A percentile compares a stretch with the other conserved stretches of the same genome.
Evolutionary conservation across 2,888 invertebrate genomes (phyloP).

Genomic region (Drosophila borborema): DNA sequence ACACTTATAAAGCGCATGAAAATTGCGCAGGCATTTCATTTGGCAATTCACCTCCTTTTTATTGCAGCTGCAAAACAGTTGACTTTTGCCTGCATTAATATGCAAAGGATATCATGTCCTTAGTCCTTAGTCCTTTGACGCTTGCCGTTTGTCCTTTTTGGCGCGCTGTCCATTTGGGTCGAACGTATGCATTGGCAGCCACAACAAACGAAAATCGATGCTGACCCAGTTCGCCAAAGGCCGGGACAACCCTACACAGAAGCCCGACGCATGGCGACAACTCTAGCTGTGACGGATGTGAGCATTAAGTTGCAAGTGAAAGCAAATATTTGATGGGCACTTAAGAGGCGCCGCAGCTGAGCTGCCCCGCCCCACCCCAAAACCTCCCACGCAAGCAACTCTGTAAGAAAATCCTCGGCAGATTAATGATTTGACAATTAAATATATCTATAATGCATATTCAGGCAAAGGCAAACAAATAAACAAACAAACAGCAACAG

Average conservation of each 20-base stretch:
- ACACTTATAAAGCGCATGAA: not conserved
- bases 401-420: slow-evolving; percentile 21
- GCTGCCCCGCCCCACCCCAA: not conserved
- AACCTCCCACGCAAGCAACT: not conserved
- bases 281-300: slow-evolving; percentile 56
- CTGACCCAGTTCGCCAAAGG: slow-evolving; percentile 70
- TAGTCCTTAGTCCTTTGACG: not conserved
- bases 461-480: not conserved
- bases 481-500: slow-evolving; percentile 7
- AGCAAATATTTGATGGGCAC: slow-evolving; percentile 77
- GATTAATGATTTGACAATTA: slow-evolving; percentile 73
- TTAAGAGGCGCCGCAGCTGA: slow-evolving; percentile 48
- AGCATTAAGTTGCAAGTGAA: slow-evolving; percentile 76
- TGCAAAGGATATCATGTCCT: slow-evolving; percentile 46
- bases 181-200: slow-evolving; percentile 23
- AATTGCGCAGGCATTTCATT: slow-evolving; percentile 39
- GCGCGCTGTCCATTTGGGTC: slow-evolving; percentile 41
- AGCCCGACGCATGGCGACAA: not conserved
- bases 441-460: slow-evolving; percentile 54
- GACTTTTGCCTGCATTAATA: slow-evolving; percentile 58
- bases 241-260: slow-evolving; percentile 4
- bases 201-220: slow-evolving; percentile 80
- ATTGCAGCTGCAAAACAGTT: slow-evolving; percentile 30
- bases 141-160: slow-evolving; percentile 13
- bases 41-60: not conserved